Percentiles rank a stretch among this genome's conserved stretches.
Evolutionary conservation across 2,888 invertebrate species (phyloP).

Genomic region (Metallyticus violacea): DNA sequence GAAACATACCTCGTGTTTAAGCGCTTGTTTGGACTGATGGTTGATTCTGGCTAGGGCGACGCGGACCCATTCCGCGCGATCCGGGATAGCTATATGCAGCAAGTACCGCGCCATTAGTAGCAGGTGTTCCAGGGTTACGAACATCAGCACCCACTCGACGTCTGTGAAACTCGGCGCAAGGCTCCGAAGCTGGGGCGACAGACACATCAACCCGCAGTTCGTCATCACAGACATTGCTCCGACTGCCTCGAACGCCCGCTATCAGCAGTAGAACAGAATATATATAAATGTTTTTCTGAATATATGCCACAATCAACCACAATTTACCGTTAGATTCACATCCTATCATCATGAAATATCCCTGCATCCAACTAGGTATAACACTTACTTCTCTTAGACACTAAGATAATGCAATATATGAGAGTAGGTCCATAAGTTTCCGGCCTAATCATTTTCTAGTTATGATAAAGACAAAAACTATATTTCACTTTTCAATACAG

Average conservation of each 20-base stretch:
- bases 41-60: slow-evolving; percentile 59
- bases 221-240: slow-evolving; percentile 68
- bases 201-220: slow-evolving; percentile 69
- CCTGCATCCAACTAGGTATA: too few species aligned
- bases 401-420: too few species aligned
- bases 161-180: slow-evolving; percentile 43
- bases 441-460: too few species aligned
- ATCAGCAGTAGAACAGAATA: slow-evolving; percentile 37
- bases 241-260: slow-evolving; percentile 65
- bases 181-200: slow-evolving; percentile 61
- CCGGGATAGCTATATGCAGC: slow-evolving; percentile 65
- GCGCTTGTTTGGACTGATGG: slow-evolving; percentile 60
- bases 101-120: slow-evolving; percentile 62
- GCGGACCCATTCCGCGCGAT: slow-evolving; percentile 66
- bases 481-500: too few species aligned
- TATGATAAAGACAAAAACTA: too few species aligned
- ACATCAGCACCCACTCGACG: slow-evolving; percentile 57
- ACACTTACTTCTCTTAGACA: too few species aligned
- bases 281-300: too few species aligned
- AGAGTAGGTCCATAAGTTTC: too few species aligned
- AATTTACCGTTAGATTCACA: too few species aligned
- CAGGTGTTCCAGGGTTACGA: slow-evolving; percentile 68
- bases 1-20: slow-evolving; percentile 52
- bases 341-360: too few species aligned
- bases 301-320: too few species aligned